phyloP scores from a whole-genome alignment of 1,140 invertebrate species.

The Drosophila subobscura region DNA sequence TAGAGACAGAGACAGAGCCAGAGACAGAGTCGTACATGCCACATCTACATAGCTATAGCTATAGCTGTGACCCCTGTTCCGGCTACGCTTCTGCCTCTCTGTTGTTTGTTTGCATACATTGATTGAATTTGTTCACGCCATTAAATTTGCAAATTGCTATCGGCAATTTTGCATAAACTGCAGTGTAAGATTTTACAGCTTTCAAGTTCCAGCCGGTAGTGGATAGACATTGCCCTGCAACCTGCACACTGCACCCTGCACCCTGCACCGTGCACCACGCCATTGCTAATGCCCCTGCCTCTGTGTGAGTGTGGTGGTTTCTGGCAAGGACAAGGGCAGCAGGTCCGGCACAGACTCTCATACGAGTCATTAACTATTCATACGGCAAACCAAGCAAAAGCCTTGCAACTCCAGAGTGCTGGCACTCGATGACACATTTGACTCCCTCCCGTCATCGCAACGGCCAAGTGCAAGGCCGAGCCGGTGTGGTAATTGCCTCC shows the following conservation, averaged over 20 bases:
- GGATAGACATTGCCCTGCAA: not conserved
- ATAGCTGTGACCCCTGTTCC: not conserved
- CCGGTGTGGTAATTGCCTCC: constrained; percentile 15
- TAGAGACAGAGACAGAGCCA: constrained; percentile 2
- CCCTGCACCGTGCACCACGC: not conserved
- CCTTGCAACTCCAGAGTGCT: not conserved
- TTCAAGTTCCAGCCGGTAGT: constrained; percentile 11
- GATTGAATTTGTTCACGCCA: constrained; percentile 84
- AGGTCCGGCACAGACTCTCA: constrained; percentile 17
- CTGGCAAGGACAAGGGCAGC: constrained; percentile 44
- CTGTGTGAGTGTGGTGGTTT: constrained; percentile 1
- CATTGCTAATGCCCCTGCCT: constrained; percentile 1
- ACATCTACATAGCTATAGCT: no score
- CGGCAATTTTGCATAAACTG: constrained; percentile 80
- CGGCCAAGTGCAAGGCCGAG: constrained; percentile 11
- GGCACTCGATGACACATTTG: constrained; percentile 57
- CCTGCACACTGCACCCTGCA: constrained; percentile 37
- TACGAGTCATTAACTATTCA: constrained; percentile 73
- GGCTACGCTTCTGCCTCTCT: constrained; percentile 34
- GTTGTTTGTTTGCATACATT: constrained; percentile 81
- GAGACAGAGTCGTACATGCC: not conserved
- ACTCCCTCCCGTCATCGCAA: constrained; percentile 38
- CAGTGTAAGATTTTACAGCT: constrained; percentile 69
- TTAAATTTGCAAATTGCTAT: constrained; percentile 83
- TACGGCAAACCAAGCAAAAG: constrained; percentile 43